These are phyloP conservation scores for Platycercus adscitus DNA, from an alignment of 2,113 vertebrate genomes.

Conservation along the genomic window DNA sequence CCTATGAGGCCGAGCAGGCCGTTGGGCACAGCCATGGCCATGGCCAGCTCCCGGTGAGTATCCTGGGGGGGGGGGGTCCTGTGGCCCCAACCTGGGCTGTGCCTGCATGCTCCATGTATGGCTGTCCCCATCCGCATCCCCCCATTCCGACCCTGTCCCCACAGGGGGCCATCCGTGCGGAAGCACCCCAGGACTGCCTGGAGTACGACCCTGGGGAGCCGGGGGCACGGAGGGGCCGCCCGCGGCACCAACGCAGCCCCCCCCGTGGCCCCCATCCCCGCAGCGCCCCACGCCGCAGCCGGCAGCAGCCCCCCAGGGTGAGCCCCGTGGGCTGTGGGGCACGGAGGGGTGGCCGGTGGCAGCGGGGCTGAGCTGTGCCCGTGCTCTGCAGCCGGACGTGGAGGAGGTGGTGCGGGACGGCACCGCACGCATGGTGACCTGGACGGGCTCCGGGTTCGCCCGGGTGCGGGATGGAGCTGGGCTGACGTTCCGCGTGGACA, in stretches of 20 bases:
- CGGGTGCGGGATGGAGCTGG: constrained; percentile 84
- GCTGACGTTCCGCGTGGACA: constrained; percentile 80
- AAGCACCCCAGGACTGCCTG: constrained; percentile 80
- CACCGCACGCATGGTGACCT: constrained; percentile 75
- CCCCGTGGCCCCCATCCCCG: constrained; percentile 64
- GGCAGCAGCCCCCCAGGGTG: constrained; percentile 82
- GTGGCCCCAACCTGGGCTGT: neutral
- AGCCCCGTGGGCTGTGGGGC: neutral
- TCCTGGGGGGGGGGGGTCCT: neutral
- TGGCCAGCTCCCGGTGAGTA: constrained; percentile 79
- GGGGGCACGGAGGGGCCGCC: constrained; percentile 71
- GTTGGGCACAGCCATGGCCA: constrained; percentile 67
- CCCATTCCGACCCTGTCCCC: neutral
- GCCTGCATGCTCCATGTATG: neutral
- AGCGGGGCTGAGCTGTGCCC: neutral
- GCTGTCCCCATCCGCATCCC: neutral
- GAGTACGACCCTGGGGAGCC: constrained; percentile 63
- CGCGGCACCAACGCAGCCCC: constrained; percentile 65
- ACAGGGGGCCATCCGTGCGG: constrained; percentile 75
- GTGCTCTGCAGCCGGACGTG: constrained; percentile 76
- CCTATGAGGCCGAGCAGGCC: constrained; percentile 82
- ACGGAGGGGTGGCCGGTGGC: accelerated
- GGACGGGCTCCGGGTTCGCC: constrained; percentile 83
- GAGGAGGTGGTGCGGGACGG: constrained; percentile 68
- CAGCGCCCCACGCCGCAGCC: constrained; percentile 61